phyloP scores from a whole-genome alignment of 2,797 vertebrate genomes.

The Cichlasoma orientale region DNA sequence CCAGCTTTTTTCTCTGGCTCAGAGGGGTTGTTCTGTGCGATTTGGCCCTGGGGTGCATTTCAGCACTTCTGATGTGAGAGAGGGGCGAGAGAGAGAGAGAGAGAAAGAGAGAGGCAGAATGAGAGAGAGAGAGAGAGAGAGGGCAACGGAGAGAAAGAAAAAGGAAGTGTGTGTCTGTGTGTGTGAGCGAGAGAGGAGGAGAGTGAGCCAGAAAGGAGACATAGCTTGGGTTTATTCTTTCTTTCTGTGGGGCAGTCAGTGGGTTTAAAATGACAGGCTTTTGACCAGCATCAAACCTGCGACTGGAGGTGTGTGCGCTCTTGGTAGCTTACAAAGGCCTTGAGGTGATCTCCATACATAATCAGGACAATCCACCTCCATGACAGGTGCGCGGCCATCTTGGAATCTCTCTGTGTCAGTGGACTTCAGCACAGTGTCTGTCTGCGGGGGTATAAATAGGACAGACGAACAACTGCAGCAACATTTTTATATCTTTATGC shows the following conservation, averaged over 20 bases:
- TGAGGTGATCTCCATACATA: conserved; percentile 70
- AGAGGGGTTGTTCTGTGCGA: conserved; percentile 86
- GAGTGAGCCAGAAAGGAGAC: conserved; percentile 49
- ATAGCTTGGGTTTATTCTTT: conserved; percentile 64
- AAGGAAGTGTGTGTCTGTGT: conserved; percentile 36
- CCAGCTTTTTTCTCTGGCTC: conserved; percentile 83
- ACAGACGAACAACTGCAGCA: conserved; percentile 23
- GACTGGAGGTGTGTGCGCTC: conserved; percentile 55
- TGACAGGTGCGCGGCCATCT: conserved; percentile 77
- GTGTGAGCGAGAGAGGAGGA: conserved; percentile 4
- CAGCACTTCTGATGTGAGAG: conserved; percentile 81
- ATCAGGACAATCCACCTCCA: conserved; percentile 70
- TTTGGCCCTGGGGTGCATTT: conserved; percentile 88
- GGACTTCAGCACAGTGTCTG: conserved; percentile 45
- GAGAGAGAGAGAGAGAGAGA: conserved; percentile 24
- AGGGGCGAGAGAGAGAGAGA: conserved; percentile 60
- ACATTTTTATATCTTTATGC: neutral
- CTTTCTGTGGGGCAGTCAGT: conserved; percentile 61
- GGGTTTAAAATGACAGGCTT: conserved; percentile 51
- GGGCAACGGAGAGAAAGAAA: conserved; percentile 56
- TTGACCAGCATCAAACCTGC: conserved; percentile 62
- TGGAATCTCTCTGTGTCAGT: conserved; percentile 61
- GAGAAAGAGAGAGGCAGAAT: conserved; percentile 47
- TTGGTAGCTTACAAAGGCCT: conserved; percentile 59
- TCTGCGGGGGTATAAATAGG: conserved; percentile 3